Evolutionary conservation across 2,888 invertebrate species (phyloP).

Genomic region (Leucozona laternaria): DNA sequence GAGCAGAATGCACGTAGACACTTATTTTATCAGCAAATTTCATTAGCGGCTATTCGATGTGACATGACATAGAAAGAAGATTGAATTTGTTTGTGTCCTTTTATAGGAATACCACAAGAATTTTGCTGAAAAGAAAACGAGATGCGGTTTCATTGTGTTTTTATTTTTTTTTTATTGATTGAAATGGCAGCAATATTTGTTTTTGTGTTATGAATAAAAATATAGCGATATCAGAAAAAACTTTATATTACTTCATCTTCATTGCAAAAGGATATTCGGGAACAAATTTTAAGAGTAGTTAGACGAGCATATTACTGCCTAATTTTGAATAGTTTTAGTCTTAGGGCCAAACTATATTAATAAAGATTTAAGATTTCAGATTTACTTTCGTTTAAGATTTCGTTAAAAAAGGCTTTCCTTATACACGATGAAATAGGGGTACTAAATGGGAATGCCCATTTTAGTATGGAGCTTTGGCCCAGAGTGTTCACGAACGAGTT

Average conservation of each 20-base stretch:
- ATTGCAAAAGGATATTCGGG: not conserved
- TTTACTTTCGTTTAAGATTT: no score
- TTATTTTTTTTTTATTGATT: constrained; percentile 2
- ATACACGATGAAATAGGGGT: no score
- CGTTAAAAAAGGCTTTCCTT: no score
- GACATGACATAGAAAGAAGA: constrained; percentile 25
- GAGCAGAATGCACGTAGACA: constrained; percentile 52
- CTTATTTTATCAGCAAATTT: constrained; percentile 46
- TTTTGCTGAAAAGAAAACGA: not conserved
- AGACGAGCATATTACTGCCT: no score
- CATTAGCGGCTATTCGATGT: constrained; percentile 34
- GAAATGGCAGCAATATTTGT: constrained; percentile 10
- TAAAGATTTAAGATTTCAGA: no score
- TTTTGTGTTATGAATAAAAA: constrained; percentile 25
- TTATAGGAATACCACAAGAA: constrained; percentile 3
- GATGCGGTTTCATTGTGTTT: not conserved
- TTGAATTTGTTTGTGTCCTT: constrained; percentile 20
- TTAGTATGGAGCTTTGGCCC: no score
- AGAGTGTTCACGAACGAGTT: no score
- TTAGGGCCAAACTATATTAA: no score
- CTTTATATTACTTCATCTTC: not conserved
- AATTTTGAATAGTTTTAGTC: no score
- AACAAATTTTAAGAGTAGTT: not conserved
- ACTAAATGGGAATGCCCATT: no score
- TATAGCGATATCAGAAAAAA: not conserved